These are phyloP conservation scores for Pampusana beccarii DNA, from an alignment of 2,113 vertebrate species.

Conservation along the genomic window DNA sequence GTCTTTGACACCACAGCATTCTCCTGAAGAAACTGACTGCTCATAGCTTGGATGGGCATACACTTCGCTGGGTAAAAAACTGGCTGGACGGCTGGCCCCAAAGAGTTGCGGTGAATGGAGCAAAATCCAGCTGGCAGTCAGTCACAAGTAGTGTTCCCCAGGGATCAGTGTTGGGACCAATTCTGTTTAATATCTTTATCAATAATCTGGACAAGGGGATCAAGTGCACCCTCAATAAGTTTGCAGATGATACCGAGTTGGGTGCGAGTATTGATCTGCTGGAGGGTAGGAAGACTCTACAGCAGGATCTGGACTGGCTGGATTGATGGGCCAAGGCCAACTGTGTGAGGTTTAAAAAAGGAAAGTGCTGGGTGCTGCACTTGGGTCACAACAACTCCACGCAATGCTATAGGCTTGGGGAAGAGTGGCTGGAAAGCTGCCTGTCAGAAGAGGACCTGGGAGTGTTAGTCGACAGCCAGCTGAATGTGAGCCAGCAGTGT, in stretches of 20 bases:
- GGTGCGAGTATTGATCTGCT: neutral
- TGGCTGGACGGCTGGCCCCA: neutral
- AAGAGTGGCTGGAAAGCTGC: neutral
- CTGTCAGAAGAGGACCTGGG: neutral
- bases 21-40: neutral
- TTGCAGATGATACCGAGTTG: neutral
- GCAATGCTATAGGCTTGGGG: neutral
- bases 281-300: neutral
- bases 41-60: rapidly evolving
- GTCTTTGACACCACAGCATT: too few species aligned
- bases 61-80: neutral
- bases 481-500: neutral
- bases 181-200: neutral
- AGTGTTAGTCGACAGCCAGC: too few species aligned
- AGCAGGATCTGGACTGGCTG: too few species aligned
- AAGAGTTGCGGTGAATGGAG: neutral
- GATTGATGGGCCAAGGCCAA: too few species aligned
- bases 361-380: neutral
- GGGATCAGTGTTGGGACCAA: neutral
- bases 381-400: neutral
- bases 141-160: neutral
- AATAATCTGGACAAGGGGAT: neutral
- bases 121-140: rapidly evolving
- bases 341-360: neutral
- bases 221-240: neutral